These are phyloP conservation scores for Drosophila quinaria DNA, from an alignment of 2,888 invertebrate genomes.

Conservation along the genomic window DNA sequence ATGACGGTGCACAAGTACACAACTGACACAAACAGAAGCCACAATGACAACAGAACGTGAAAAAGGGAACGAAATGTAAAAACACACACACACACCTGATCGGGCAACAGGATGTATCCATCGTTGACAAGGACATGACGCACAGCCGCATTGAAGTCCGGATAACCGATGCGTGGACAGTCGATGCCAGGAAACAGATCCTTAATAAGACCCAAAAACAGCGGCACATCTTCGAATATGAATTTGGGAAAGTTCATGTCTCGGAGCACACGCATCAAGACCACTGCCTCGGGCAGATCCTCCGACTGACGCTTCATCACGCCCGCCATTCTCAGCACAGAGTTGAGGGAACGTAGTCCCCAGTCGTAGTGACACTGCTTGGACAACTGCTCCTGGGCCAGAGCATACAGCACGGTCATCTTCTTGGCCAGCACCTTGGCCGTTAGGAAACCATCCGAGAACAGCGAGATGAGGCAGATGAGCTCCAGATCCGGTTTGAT, in stretches of 20 bases:
- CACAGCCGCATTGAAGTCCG: constrained; percentile 93
- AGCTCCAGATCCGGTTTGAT: constrained; percentile 96
- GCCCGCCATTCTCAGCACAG: constrained; percentile 96
- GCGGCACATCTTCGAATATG: constrained; percentile 95
- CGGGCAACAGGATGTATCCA: constrained; percentile 89
- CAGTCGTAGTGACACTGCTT: constrained; percentile 98
- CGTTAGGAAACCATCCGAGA: constrained; percentile 95
- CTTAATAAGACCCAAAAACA: constrained; percentile 93
- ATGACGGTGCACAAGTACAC: constrained; percentile 42
- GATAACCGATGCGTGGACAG: constrained; percentile 94
- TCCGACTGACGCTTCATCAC: constrained; percentile 92
- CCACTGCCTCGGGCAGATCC: constrained; percentile 93
- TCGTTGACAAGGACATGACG: constrained; percentile 89
- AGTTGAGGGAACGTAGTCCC: constrained; percentile 95
- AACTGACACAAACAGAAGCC: constrained; percentile 9
- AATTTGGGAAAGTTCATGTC: constrained; percentile 98
- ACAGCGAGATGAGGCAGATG: constrained; percentile 96
- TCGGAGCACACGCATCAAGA: constrained; percentile 95
- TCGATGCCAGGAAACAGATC: constrained; percentile 96
- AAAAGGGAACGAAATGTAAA: constrained; percentile 1
- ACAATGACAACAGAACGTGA: constrained; percentile 6
- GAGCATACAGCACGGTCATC: constrained; percentile 95
- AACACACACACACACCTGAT: constrained; percentile 87
- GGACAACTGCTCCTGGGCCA: constrained; percentile 94
- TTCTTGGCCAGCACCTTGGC: constrained; percentile 97